phyloP scores from a whole-genome alignment of 2,888 invertebrate species.

The Icerya purchasi region DNA sequence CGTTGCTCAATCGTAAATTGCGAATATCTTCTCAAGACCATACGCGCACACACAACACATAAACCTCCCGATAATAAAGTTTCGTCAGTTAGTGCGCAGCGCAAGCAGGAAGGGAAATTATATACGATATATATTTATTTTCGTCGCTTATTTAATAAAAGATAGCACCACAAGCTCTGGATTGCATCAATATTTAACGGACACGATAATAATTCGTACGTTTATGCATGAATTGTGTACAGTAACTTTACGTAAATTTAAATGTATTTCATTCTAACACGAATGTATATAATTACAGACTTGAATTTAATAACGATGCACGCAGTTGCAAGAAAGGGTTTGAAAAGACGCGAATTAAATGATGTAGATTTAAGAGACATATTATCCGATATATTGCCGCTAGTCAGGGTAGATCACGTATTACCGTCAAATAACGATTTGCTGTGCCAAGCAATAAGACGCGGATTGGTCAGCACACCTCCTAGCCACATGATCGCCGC shows the following conservation, averaged over 20 bases:
- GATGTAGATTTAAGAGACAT: slow-evolving; percentile 71
- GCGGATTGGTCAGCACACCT: slow-evolving; percentile 59
- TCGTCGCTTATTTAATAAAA: no score
- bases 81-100: no score
- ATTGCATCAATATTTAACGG: no score
- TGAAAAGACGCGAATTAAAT: slow-evolving; percentile 56
- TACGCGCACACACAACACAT: no score
- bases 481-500: slow-evolving; percentile 71
- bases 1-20: no score
- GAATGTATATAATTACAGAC: slow-evolving; percentile 32
- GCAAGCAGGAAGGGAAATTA: no score
- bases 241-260: neutral
- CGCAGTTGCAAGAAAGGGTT: slow-evolving; percentile 64
- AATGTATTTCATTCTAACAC: no score
- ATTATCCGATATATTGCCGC: slow-evolving; percentile 57
- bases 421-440: slow-evolving; percentile 63
- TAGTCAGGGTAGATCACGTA: slow-evolving; percentile 74
- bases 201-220: neutral
- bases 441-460: slow-evolving; percentile 40
- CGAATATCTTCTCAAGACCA: no score
- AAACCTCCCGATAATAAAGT: no score
- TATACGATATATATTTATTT: no score
- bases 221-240: neutral
- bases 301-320: slow-evolving; percentile 83
- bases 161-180: no score